Evolutionary conservation across 2,113 vertebrate genomes (phyloP).

Genomic region (Ondatra zibethicus): DNA sequence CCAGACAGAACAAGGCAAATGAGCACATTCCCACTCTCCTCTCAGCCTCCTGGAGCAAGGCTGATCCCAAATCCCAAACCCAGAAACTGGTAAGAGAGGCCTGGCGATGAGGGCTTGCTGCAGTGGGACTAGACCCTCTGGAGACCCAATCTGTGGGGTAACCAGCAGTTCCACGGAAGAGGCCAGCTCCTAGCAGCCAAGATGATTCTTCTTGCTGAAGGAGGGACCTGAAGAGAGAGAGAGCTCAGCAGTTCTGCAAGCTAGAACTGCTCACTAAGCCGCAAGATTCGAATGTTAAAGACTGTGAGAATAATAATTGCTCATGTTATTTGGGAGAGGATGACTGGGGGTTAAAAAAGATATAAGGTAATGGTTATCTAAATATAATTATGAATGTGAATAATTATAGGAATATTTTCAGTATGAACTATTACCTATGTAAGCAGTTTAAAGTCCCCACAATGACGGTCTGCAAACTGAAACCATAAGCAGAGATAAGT

Average conservation of each 20-base stretch:
- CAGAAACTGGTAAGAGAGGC: background rate
- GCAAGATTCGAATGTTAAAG: background rate
- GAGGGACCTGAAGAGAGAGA: background rate
- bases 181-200: background rate
- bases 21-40: background rate
- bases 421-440: background rate
- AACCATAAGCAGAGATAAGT: background rate
- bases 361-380: background rate
- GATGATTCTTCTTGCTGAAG: background rate
- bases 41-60: slow-evolving; percentile 28
- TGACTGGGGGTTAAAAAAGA: background rate
- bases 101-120: background rate
- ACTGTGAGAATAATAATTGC: background rate
- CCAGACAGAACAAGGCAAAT: slow-evolving; percentile 27
- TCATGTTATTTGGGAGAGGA: background rate
- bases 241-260: background rate
- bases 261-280: background rate
- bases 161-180: background rate
- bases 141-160: background rate
- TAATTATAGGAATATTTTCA: background rate
- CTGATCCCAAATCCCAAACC: background rate
- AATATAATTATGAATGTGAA: background rate
- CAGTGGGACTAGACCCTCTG: background rate
- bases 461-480: background rate
- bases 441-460: background rate